Evolutionary conservation across 1,140 invertebrate species (phyloP), one percentile per base, ranked within the genome.

Genomic region (Scaptodrosophila lebanonensis): DNA sequence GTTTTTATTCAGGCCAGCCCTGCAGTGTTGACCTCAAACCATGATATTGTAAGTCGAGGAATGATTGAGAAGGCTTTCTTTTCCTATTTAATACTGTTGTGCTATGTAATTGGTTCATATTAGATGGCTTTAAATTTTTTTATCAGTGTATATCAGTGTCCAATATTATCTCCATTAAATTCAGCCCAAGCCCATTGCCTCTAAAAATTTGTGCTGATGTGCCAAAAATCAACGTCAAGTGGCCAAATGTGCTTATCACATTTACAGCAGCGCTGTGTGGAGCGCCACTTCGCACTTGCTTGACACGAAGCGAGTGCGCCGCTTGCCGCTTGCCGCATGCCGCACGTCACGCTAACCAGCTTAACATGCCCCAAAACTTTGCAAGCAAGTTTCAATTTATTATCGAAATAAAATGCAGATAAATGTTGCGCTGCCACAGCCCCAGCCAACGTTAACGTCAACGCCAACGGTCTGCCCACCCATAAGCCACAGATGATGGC

Each of bases 351-450:
- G 22, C 22, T 25, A 4, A 25, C 3, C 22, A 25, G 22, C 22
- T 25, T 25, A 25, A 8, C 22, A 25, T 25, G 22, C 22, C 3
- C 50, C 45, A 17, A 82, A 79, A 79, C 44, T 79, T 79, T 77
- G 20, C 16, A 17, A 57, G 64, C 73, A 75, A 79, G 51, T 79
- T 82, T 79, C 75, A 79, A 79, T 79, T 79, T 79, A 79, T 79
- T 82, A 79, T 75, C 75, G 75, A 66, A 75, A 79, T 79, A 82
- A 79, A 79, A 79, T 82, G 73, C 73, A 79, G 73, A 79, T 79
- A 73, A 82, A 64, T 58, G 65, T 63, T 42, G 56, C 7, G 22
- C 20, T 38, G 57, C 20, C 36, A 52, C 36, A n/a, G 30, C 27
- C 18, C 25, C 38, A 62, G 53, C 51, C 40, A 70, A 39, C 42